Evolutionary conservation across 1,140 invertebrate genomes (phyloP), one percentile per base, ranked within the genome.

Genomic region (Drosophila ironensis): DNA sequence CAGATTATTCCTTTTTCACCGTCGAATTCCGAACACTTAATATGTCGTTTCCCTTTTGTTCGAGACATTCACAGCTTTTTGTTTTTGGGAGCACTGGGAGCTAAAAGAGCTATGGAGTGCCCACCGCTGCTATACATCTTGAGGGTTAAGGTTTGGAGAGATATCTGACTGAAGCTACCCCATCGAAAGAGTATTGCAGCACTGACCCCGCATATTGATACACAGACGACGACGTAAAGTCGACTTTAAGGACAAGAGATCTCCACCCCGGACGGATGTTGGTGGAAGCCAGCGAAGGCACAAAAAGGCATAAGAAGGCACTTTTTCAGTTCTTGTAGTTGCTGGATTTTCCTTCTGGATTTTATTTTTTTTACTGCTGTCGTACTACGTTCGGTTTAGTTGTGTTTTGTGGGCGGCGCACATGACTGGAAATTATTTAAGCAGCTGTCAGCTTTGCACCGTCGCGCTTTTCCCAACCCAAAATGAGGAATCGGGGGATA

Each of bases 351-450:
- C 17, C 22, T 27, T 28, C 16, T 59, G 33, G 12, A 16, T 20
- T 22, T 16, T 20, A 9, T 25, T 38, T 25, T 28, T 63, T 37
- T 45, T 40, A 16, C 33, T 37, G 33, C 33, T 14, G 33, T 14
- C 14, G 25, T 71, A n/a, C n/a, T n/a, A 71, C 67, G 67, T 71
- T 61, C 42, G 67, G 54, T 61, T 71, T 71, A 71, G 68, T 71
- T 71, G 68, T 71, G 67, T 71, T 71, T 71, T 71, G 68, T 71
- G 68, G 68, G 68, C 67, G 67, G 67, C 68, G 68, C 68, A 71
- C 68, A 71, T 71, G 68, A 71, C 68, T 71, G 68, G 68, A 71
- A 71, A 71, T 71, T 71, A 71, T 71, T 71, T 71, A 71, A 71
- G 68, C 68, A 71, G 68, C 68, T 71, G 68, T 71, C 68, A 71